A percentile compares a stretch with the other conserved stretches of the same genome.
Evolutionary conservation across 64 coral and sea anemone genomes (phyloP).

Genomic region (Stichodactyla helianthus): DNA sequence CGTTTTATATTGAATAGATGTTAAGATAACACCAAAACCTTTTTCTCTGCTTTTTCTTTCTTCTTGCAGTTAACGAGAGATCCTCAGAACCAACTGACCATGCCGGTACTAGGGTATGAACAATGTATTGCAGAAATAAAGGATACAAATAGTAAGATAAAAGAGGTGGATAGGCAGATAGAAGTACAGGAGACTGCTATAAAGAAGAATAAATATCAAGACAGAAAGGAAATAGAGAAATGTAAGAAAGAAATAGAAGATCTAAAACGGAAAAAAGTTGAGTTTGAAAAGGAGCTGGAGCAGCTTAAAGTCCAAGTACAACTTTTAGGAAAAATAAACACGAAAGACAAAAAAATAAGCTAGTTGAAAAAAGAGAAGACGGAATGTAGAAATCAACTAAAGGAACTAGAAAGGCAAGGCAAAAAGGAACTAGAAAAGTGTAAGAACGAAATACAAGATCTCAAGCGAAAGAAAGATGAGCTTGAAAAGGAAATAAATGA

Average conservation of each 20-base stretch:
- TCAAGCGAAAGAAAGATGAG: too few species aligned
- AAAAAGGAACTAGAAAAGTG: background rate
- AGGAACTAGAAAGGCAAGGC: background rate
- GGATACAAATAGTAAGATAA: too few species aligned
- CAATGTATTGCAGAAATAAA: too few species aligned
- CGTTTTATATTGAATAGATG: too few species aligned
- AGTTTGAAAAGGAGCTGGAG: background rate
- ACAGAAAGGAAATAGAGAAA: background rate
- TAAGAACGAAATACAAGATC: background rate
- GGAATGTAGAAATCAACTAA: background rate
- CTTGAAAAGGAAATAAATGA: background rate
- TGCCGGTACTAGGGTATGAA: too few species aligned
- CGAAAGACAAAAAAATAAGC: too few species aligned
- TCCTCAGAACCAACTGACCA: too few species aligned
- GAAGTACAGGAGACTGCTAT: too few species aligned
- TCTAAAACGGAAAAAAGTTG: background rate
- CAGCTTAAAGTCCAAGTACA: background rate
- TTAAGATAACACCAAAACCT: too few species aligned
- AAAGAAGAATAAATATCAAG: background rate
- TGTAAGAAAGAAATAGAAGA: background rate
- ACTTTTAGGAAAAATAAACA: background rate
- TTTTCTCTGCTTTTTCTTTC: too few species aligned
- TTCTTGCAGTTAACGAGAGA: too few species aligned
- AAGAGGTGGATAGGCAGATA: too few species aligned
- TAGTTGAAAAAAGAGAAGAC: background rate